Evolutionary conservation across 2,888 invertebrate genomes (phyloP).

Genomic region (Spodoptera littoralis): DNA sequence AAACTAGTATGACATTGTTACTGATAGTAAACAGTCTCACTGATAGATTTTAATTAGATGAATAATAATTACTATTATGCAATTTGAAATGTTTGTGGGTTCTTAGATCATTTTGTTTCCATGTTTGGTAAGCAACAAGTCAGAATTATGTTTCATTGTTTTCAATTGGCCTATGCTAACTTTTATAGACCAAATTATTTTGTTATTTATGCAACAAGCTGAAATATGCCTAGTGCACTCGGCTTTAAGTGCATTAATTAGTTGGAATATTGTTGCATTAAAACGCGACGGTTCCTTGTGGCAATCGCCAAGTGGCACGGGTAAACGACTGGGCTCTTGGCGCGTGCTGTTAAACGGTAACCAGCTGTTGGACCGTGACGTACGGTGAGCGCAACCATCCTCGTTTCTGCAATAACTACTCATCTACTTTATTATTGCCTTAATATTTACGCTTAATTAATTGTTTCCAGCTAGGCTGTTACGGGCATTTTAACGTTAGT

Average conservation of each 20-base stretch:
- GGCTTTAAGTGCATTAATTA: conserved; percentile 27
- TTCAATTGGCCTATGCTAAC: neutral
- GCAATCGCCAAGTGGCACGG: conserved; percentile 60
- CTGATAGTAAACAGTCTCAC: conserved; percentile 26
- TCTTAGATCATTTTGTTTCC: neutral
- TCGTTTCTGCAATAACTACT: conserved; percentile 71
- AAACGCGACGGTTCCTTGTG: conserved; percentile 54
- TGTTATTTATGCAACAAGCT: conserved; percentile 7
- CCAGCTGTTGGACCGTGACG: conserved; percentile 80
- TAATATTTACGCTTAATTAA: conserved; percentile 46
- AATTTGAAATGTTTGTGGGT: neutral
- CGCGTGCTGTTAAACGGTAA: conserved; percentile 73
- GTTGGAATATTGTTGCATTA: conserved; percentile 24
- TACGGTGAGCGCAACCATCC: conserved; percentile 75
- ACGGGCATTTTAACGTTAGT: conserved; percentile 2
- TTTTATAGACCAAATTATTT: conserved; percentile 6
- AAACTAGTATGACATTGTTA: conserved; percentile 39
- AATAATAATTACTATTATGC: neutral
- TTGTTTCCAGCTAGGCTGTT: conserved; percentile 12
- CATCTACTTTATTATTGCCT: conserved; percentile 64
- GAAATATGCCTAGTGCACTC: conserved; percentile 7
- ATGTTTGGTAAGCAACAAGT: conserved; percentile 10
- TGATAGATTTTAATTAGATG: neutral
- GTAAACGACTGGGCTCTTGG: conserved; percentile 65
- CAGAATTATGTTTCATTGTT: conserved; percentile 8